Evolutionary conservation across 64 coral and sea anemone genomes (phyloP), one percentile per base, ranked within the genome.

Genomic region (Stichodactyla mertensii): DNA sequence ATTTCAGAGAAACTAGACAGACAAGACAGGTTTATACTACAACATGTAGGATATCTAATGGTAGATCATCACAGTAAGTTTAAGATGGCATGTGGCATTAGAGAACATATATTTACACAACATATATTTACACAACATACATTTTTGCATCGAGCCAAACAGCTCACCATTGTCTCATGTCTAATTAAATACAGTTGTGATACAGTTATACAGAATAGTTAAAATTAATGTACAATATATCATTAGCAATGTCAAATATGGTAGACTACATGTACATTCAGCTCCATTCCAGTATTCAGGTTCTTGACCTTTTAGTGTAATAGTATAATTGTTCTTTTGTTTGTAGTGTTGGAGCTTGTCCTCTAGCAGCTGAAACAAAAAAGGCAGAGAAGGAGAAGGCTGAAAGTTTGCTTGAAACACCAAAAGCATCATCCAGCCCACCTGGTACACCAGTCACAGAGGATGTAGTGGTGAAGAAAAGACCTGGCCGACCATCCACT

Each of bases 281-380:
- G 36, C 36, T 45, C 36, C 36, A 45, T 2, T 45, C 36, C 36
- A 45, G 36, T 45, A 45, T 45, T 45, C 36, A 45, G 3, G 36
- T 45, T 45, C 36, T 45, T 45, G 36, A 45, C 36, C 36, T 45
- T 45, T 45, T 1, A 58, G 9, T 58, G 56, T 74, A 4, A 7
- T 10, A 74, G 24, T 31, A 74, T 31, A 31, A 28, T n/a, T 74
- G 8, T 27, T 74, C 27, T 26, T 14, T 4, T 81, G 70, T 77
- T 88, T 80, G 8, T 28, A 97, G 94, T 80, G 64, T 97, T 79
- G 86, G 88, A 88, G 94, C 91, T 85, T 97, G 94, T 54, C 94
- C 94, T 61, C 54, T 93, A 56, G 94, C 94, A n/a, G 88, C 88
- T 31, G 94, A 97, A 61, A 90, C 57, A 36, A 92, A 90, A 36